Conservation (phyloP, 92 coral and sea anemone genomes). For the Porites cylindrica region DNA sequence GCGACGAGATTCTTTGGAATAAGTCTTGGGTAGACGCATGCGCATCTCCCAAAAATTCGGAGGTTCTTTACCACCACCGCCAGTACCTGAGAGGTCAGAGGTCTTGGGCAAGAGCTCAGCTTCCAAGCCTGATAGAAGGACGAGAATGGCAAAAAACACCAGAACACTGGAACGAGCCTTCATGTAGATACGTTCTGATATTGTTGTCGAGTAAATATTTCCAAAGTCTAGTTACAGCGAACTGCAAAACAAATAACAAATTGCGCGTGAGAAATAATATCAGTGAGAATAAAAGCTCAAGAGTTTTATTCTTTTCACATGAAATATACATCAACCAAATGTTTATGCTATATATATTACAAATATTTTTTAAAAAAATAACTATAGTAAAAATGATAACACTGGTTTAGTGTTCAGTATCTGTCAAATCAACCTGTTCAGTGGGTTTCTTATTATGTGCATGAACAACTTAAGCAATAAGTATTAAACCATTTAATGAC, state of each 20-base stretch:
- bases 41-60: neutral
- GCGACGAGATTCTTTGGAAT: neutral
- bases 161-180: neutral
- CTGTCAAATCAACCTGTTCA: no score
- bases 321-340: no score
- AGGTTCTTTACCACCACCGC: neutral
- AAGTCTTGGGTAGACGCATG: neutral
- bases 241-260: neutral
- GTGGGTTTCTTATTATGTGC: no score
- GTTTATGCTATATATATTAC: no score
- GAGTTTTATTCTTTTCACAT: no score
- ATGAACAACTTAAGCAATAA: no score
- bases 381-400: no score
- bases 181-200: neutral
- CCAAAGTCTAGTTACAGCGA: neutral
- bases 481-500: no score
- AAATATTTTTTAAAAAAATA: no score
- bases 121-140: slow-evolving; percentile 8
- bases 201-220: neutral
- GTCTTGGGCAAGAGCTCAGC: neutral
- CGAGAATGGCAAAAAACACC: neutral
- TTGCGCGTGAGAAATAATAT: no score
- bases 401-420: no score
- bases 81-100: neutral
- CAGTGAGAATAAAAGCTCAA: no score